Base-by-base conservation (phyloP, 2,113 vertebrate species). In the Fulica atra region DNA sequence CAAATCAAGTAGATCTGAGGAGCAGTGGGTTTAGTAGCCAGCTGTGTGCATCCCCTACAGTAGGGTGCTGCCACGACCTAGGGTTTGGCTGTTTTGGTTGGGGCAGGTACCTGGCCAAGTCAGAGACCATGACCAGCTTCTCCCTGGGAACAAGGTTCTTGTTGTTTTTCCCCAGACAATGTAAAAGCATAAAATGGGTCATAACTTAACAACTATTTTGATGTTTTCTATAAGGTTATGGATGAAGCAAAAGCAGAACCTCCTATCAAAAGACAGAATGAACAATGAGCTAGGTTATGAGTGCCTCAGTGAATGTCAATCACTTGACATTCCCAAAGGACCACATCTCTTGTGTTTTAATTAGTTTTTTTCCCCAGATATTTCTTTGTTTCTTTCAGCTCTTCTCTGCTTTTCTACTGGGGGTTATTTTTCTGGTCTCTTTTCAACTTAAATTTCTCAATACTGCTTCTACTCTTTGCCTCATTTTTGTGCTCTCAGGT, bases 21-120 rank as follows among this genome's bases (percentile, higher is more conserved):
- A 60, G 9, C 1, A 1, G 1, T 38, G 61, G 7, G 26, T 53
- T 79, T 79, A 60, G 26, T 10, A 71, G 51, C 2, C 25, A 60
- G 25, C 42, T 60, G 20, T 71, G 0, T 28, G 23, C 7, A 35
- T 53, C 16, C 16, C 7, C 36, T 61, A 1, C 12, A 1, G 1
- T 0, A 25, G 50, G 13, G 17, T 48, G 5, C 40, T 88, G 50
- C 26, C 29, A 66, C 25, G 26, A 15, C 48, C 31, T 11, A 19
- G 18, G 13, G 19, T 59, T 76, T 94, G 57, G 31, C 11, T 10
- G 18, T n/a, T 70, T 50, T n/a, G 40, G 25, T 12, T 56, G 28
- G 14, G 46, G 23, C 23, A 85, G 20, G 3, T 26, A 16, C 4
- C 9, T 53, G 17, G 69, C 25, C 11, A 36, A 40, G 54, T 81